These are phyloP conservation scores for Protaetia brevitarsis DNA, from an alignment of 1,140 invertebrate species.

Conservation along the genomic window DNA sequence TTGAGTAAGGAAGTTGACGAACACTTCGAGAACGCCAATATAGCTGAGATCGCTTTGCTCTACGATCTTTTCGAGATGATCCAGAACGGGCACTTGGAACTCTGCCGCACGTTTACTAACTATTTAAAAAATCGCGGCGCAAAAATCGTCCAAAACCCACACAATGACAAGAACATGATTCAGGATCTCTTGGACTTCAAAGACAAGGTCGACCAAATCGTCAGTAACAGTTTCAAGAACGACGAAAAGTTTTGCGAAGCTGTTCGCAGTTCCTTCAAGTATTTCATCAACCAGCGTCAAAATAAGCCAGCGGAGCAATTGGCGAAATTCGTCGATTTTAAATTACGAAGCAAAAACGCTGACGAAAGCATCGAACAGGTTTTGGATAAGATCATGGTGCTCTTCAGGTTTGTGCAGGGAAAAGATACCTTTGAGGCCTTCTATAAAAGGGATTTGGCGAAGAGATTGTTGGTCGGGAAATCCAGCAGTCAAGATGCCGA, in stretches of 20 bases:
- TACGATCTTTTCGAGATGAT: constrained; percentile 85
- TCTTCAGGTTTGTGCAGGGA: constrained; percentile 97
- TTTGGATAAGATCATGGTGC: constrained; percentile 96
- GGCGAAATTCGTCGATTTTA: constrained; percentile 61
- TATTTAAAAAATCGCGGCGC: constrained; percentile 94
- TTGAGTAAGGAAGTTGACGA: constrained; percentile 88
- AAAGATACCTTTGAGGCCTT: constrained; percentile 99
- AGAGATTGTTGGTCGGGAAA: constrained; percentile 91
- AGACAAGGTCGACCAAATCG: constrained; percentile 92
- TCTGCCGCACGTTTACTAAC: constrained; percentile 84
- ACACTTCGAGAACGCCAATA: constrained; percentile 83
- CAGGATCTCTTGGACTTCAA: constrained; percentile 95
- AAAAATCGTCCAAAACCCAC: constrained; percentile 92
- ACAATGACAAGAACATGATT: constrained; percentile 95
- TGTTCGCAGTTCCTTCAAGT: constrained; percentile 93
- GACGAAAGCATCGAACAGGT: constrained; percentile 93
- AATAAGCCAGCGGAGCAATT: constrained; percentile 98
- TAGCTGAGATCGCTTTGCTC: constrained; percentile 78
- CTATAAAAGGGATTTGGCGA: constrained; percentile 97
- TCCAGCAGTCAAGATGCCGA: constrained; percentile 98
- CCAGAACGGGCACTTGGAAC: constrained; percentile 81
- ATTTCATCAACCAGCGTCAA: constrained; percentile 93
- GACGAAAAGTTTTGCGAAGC: constrained; percentile 93
- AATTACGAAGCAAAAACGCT: constrained; percentile 90
- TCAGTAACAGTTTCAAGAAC: constrained; percentile 82